Percentiles rank a stretch among this genome's conserved stretches.
These are phyloP conservation scores for Nomada goodeniana DNA, from an alignment of 2,888 invertebrate species.

Conservation along the genomic window DNA sequence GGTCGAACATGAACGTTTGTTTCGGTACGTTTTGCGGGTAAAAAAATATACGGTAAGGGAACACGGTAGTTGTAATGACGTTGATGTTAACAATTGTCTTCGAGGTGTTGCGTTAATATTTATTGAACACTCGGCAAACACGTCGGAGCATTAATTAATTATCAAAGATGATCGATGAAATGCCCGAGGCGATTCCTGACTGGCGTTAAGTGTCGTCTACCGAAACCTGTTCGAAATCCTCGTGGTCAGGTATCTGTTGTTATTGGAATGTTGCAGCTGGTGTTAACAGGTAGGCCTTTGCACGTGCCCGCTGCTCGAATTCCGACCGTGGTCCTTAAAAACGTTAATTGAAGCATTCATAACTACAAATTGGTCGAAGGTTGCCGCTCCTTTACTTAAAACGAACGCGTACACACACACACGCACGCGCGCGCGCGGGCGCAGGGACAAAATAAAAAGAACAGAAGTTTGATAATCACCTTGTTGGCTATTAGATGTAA, in stretches of 20 bases:
- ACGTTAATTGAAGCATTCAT: slow-evolving; percentile 1
- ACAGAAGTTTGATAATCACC: too few relatives aligned
- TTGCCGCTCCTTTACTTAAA: too few relatives aligned
- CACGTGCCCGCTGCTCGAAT: slow-evolving; percentile 6
- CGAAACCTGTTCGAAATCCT: slow-evolving; percentile 32
- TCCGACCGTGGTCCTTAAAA: not conserved
- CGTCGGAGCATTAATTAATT: not conserved
- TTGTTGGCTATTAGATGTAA: too few relatives aligned
- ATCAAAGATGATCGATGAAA: not conserved
- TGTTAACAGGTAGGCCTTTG: slow-evolving; percentile 19
- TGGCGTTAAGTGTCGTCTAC: slow-evolving; percentile 13
- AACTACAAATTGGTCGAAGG: slow-evolving; percentile 1
- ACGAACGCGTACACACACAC: too few relatives aligned
- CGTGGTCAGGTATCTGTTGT: slow-evolving; percentile 31
- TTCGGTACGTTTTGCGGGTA: too few relatives aligned
- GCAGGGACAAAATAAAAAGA: too few relatives aligned
- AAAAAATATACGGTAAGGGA: too few relatives aligned
- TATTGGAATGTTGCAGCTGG: slow-evolving; percentile 34
- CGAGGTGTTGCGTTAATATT: too few relatives aligned
- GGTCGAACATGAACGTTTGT: too few relatives aligned
- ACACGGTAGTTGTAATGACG: too few relatives aligned
- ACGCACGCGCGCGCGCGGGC: too few relatives aligned
- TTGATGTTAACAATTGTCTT: too few relatives aligned
- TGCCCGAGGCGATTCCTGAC: slow-evolving; percentile 5
- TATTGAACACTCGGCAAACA: not conserved